phyloP scores from a whole-genome alignment of 2,797 vertebrate species.

The Aeoliscus strigatus region DNA sequence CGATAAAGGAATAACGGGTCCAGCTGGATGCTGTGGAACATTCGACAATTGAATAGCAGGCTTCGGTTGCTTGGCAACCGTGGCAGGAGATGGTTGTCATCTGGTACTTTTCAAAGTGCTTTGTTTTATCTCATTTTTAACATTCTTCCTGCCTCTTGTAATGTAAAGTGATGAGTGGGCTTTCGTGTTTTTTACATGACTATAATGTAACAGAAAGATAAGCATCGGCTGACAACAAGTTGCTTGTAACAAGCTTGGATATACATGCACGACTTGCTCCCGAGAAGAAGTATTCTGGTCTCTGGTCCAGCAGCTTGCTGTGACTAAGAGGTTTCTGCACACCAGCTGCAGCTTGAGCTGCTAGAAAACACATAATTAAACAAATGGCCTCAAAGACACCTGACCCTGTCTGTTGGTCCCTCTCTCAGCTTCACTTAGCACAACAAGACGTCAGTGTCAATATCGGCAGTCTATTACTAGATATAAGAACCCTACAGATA shows the following conservation, averaged over 20 bases:
- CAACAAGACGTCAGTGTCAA: slow-evolving; percentile 29
- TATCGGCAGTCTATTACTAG: slow-evolving; percentile 31
- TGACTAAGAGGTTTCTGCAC: not conserved
- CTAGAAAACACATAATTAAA: slow-evolving; percentile 12
- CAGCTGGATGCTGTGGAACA: slow-evolving; percentile 60
- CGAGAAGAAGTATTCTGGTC: too few species aligned
- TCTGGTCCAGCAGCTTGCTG: too few species aligned
- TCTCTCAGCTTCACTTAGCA: slow-evolving; percentile 3
- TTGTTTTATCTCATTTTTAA: slow-evolving; percentile 39
- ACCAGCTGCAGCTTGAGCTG: not conserved
- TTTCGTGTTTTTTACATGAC: too few species aligned
- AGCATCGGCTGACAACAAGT: too few species aligned
- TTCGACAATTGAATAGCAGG: slow-evolving; percentile 58
- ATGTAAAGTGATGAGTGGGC: slow-evolving; percentile 20
- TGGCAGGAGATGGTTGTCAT: slow-evolving; percentile 52
- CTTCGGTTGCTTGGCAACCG: slow-evolving; percentile 84
- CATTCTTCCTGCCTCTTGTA: slow-evolving; percentile 20
- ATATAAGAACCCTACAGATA: slow-evolving; percentile 50
- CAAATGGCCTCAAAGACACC: slow-evolving; percentile 11
- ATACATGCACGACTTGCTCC: too few species aligned
- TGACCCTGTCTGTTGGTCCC: slow-evolving; percentile 9
- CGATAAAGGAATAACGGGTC: slow-evolving; percentile 73
- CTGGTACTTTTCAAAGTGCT: slow-evolving; percentile 53
- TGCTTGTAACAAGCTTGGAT: too few species aligned
- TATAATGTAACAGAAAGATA: too few species aligned